Evolutionary conservation across 2,113 vertebrate genomes (phyloP).

Genomic region (Bolborhynchus lineola): DNA sequence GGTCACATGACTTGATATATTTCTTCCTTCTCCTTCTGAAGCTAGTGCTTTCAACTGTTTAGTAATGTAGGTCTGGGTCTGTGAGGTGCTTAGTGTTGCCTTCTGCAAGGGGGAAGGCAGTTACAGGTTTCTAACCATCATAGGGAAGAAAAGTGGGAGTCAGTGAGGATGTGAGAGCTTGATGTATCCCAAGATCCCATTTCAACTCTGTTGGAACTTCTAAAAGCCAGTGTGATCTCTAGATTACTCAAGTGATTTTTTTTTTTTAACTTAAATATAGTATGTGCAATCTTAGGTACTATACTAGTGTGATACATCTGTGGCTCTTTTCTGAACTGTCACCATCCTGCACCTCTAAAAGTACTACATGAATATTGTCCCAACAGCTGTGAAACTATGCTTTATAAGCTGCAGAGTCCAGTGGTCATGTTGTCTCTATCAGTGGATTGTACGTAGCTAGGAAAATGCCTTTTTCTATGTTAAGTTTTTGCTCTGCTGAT

Average conservation of each 20-base stretch:
- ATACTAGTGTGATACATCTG: background rate
- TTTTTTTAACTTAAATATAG: background rate
- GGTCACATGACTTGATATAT: background rate
- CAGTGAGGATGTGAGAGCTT: background rate
- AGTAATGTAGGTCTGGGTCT: accelerated
- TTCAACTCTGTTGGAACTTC: background rate
- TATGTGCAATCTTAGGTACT: background rate
- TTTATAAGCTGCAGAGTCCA: background rate
- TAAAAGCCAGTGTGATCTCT: background rate
- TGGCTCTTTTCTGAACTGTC: background rate
- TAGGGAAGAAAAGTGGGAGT: background rate
- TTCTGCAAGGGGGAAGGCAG: background rate
- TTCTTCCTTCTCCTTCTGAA: background rate
- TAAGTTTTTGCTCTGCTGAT: background rate
- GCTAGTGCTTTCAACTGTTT: background rate
- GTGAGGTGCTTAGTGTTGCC: background rate
- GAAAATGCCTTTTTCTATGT: background rate
- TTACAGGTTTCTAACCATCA: background rate
- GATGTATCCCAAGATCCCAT: accelerated
- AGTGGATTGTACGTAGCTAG: background rate
- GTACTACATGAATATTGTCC: accelerated
- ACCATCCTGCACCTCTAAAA: background rate
- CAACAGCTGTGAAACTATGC: background rate
- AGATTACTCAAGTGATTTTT: background rate
- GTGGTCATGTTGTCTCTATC: background rate